Percentiles rank a stretch among this genome's conserved stretches.
Conservation (phyloP, 1,140 invertebrate species). For the Centruroides sculpturatus region DNA sequence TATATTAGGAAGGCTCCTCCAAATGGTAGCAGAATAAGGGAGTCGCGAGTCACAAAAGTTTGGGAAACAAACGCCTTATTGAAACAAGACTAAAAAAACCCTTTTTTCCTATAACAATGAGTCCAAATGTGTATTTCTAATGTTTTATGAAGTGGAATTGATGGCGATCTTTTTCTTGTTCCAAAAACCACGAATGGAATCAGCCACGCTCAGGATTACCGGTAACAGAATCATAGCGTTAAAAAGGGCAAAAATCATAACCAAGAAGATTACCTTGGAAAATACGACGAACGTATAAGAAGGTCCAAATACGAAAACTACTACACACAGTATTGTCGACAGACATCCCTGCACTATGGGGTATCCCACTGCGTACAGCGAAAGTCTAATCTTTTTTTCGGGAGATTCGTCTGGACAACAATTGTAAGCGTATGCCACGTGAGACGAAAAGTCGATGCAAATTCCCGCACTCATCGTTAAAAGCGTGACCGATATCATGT, state of each 20-base stretch:
- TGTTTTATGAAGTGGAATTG: too few species aligned
- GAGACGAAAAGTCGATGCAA: slow-evolving; percentile 90
- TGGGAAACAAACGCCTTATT: too few species aligned
- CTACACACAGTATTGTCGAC: slow-evolving; percentile 78
- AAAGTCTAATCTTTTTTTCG: slow-evolving; percentile 63
- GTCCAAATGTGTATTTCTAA: too few species aligned
- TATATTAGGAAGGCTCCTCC: too few species aligned
- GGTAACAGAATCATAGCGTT: slow-evolving; percentile 83
- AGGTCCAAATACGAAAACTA: slow-evolving; percentile 68
- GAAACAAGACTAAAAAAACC: too few species aligned
- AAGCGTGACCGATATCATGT: slow-evolving; percentile 96
- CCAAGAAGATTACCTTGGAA: slow-evolving; percentile 94
- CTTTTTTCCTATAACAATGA: too few species aligned
- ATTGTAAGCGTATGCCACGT: slow-evolving; percentile 93
- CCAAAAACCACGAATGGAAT: too few species aligned
- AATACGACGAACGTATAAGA: slow-evolving; percentile 94
- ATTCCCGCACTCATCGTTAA: slow-evolving; percentile 97
- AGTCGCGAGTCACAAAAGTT: too few species aligned
- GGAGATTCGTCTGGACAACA: slow-evolving; percentile 39
- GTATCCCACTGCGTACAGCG: slow-evolving; percentile 72
- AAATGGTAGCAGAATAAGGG: too few species aligned
- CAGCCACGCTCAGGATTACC: slow-evolving; percentile 45
- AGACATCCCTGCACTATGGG: slow-evolving; percentile 89
- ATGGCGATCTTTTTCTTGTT: too few species aligned
- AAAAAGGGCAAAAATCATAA: slow-evolving; percentile 82